Base-by-base conservation (phyloP, 2,888 invertebrate species). In the Priapulus caudatus region DNA sequence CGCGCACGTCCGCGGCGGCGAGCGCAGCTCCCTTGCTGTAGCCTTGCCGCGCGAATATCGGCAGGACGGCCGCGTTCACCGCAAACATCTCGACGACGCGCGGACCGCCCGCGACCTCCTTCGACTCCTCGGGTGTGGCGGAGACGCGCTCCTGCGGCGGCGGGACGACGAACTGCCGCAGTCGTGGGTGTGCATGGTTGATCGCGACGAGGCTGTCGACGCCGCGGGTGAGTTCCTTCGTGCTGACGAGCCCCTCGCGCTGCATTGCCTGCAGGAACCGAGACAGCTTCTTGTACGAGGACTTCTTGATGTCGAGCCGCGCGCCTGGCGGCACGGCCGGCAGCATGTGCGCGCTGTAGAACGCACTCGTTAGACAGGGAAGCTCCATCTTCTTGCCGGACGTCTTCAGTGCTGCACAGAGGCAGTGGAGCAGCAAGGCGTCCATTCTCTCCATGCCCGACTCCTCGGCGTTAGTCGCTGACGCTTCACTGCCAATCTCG, bases 241-340 rank as follows among this genome's bases (percentile, higher is more conserved):
- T 63, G 44, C 60, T 60, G 16, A 76, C 64, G n/a, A 72, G 60
- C 20, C 70, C 73, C 67, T 81, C 78, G 66, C 78, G 73, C 60
- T 79, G 76, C 85, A 90, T 86, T 56, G 79, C 79, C 80, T 81
- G 58, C 22, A 93, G 73, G 67, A 92, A 92, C 55, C 83, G 83
- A 15, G 86, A 82, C 51, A 92, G 73, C 72, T 92, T 93, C 74
- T 91, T 92, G 65, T 81, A 86, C 10, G 81, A 81, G 0, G 89
- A 84, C 68, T 89, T 90, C 67, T 91, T 92, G 0, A 93, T 77
- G 66, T 93, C 90, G 33, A 92, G 69, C 16, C 73, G 75, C 47
- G 77, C 73, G 2, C 79, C 79, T n/a, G 78, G 65, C 0, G 87
- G 86, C 63, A 88, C 77, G 52, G 79, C 76, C 10, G 63, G 62